Conservation (phyloP, 2,113 vertebrate genomes). For the Poicephalus meyeri region DNA sequence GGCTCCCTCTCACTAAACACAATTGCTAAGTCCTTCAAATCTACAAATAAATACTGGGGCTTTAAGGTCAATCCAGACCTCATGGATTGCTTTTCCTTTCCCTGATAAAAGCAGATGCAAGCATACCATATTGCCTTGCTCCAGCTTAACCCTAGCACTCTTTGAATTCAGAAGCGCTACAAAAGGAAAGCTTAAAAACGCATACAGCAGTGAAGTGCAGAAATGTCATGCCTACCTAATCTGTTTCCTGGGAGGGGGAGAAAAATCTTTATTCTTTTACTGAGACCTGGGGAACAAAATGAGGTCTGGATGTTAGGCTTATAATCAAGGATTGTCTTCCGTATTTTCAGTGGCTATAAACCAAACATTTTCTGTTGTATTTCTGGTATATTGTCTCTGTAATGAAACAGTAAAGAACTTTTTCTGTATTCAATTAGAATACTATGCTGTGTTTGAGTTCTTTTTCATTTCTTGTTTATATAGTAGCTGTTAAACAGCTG, state of each 20-base stretch:
- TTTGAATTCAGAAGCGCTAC: constrained; percentile 69
- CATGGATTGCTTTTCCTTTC: constrained; percentile 60
- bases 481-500: not conserved
- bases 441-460: not conserved
- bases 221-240: constrained; percentile 66
- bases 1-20: constrained; percentile 39
- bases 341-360: not conserved
- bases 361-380: not conserved
- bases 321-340: constrained; percentile 36
- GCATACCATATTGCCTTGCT: constrained; percentile 76
- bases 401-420: not conserved
- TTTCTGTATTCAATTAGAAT: not conserved
- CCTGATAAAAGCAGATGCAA: constrained; percentile 67
- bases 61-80: constrained; percentile 52
- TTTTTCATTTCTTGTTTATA: not conserved
- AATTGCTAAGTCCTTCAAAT: constrained; percentile 45
- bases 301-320: constrained; percentile 1
- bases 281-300: constrained; percentile 36
- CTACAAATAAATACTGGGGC: constrained; percentile 48
- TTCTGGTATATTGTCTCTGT: not conserved
- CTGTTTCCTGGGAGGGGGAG: constrained; percentile 42
- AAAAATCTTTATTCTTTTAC: constrained; percentile 49
- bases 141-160: constrained; percentile 66
- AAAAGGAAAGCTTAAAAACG: constrained; percentile 67
- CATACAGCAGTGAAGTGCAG: constrained; percentile 37